Conservation (phyloP, 2,888 invertebrate species). For the Anarsia innoxiella region DNA sequence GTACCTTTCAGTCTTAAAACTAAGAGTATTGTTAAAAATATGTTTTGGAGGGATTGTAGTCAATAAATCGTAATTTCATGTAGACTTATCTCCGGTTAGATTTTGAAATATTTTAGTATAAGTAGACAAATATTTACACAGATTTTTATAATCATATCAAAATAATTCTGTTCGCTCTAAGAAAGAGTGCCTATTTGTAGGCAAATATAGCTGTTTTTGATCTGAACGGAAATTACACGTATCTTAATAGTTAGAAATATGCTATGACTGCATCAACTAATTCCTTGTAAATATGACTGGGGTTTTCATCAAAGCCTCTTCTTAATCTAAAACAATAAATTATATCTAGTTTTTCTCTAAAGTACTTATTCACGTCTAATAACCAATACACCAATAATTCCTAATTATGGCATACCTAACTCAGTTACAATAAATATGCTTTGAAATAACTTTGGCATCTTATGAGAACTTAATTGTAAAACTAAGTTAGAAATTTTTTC, state of each 20-base stretch:
- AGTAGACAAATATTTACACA: slow-evolving; percentile 29
- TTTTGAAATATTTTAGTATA: no score
- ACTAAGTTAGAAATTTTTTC: slow-evolving; percentile 43
- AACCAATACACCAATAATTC: slow-evolving; percentile 29
- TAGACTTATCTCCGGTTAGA: no score
- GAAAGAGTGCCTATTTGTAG: slow-evolving; percentile 11
- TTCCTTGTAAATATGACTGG: slow-evolving; percentile 20
- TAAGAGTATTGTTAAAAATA: slow-evolving; percentile 63
- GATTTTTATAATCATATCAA: slow-evolving; percentile 36
- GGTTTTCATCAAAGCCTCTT: slow-evolving; percentile 36
- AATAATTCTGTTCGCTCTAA: slow-evolving; percentile 40
- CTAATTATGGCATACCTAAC: slow-evolving; percentile 34
- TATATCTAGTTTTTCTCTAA: slow-evolving; percentile 26
- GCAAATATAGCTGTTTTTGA: neutral
- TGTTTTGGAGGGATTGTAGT: slow-evolving; percentile 67
- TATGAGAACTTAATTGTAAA: slow-evolving; percentile 32
- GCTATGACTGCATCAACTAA: slow-evolving; percentile 6
- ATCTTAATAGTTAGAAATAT: slow-evolving; percentile 13
- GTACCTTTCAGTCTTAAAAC: slow-evolving; percentile 68
- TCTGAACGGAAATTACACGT: neutral
- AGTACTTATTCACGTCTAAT: slow-evolving; percentile 23
- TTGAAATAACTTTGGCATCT: slow-evolving; percentile 53
- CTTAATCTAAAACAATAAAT: slow-evolving; percentile 44
- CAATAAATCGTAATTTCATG: slow-evolving; percentile 50
- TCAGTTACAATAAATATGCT: slow-evolving; percentile 33